A percentile compares a stretch with the other conserved stretches of the same genome.
Evolutionary conservation across 2,888 invertebrate species (phyloP).

Genomic region (Metellina segmentata): DNA sequence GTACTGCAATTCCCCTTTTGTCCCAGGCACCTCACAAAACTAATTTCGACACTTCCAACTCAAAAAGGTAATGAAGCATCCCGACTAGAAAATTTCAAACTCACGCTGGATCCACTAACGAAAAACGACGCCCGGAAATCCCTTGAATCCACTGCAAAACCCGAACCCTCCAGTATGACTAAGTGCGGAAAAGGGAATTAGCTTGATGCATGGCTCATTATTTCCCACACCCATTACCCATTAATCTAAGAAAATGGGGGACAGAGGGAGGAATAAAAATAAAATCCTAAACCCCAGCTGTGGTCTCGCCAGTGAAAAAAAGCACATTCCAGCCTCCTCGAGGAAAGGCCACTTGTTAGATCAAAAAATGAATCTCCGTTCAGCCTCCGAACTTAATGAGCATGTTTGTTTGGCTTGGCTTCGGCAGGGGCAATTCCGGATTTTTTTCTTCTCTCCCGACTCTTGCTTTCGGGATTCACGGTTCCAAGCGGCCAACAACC

Average conservation of each 20-base stretch:
- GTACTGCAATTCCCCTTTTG: too few relatives aligned
- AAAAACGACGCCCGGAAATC: background rate
- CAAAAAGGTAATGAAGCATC: too few relatives aligned
- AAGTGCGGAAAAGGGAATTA: constrained; percentile 34
- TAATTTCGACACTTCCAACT: too few relatives aligned
- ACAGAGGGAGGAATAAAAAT: constrained; percentile 6
- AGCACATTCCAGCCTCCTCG: background rate
- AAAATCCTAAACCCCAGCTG: background rate
- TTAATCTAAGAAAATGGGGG: constrained; percentile 38
- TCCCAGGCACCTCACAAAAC: too few relatives aligned
- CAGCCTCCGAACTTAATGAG: constrained; percentile 49
- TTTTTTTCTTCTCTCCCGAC: constrained; percentile 7
- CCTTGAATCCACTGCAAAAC: background rate
- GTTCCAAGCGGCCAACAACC: constrained; percentile 47
- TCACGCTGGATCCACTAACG: background rate
- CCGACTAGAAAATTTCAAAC: too few relatives aligned
- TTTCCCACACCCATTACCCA: constrained; percentile 15
- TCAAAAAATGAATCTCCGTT: constrained; percentile 36
- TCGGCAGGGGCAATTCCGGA: background rate
- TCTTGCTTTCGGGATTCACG: constrained; percentile 3
- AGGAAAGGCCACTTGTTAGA: constrained; percentile 49
- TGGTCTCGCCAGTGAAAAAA: constrained; percentile 16
- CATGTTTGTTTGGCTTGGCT: constrained; percentile 68
- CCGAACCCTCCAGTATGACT: background rate
- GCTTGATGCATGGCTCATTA: constrained; percentile 47